Conservation (phyloP, 2,113 vertebrate genomes). For the Sphaerodactylus townsendi region DNA sequence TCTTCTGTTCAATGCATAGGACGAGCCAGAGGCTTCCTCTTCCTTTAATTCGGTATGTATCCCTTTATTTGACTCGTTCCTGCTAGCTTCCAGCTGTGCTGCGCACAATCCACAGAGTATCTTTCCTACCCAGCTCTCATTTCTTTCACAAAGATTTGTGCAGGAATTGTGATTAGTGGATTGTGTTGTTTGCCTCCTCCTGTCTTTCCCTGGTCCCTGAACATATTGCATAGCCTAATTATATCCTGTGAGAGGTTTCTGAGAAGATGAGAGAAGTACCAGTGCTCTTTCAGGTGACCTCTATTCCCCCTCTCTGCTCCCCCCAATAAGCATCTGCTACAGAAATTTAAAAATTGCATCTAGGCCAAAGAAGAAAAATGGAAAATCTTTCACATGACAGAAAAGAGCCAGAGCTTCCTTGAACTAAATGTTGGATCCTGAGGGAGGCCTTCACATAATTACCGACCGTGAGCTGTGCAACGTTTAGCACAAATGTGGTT, state of each 20-base stretch:
- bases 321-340: neutral
- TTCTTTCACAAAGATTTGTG: neutral
- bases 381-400: neutral
- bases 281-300: constrained; percentile 35
- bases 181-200: constrained; percentile 24
- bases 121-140: neutral
- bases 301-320: neutral
- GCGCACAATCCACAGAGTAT: neutral
- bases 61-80: neutral
- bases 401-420: neutral
- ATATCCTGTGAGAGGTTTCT: constrained; percentile 18
- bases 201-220: constrained; percentile 47
- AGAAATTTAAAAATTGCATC: constrained; percentile 15
- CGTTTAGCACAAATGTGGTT: neutral
- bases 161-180: neutral
- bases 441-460: neutral
- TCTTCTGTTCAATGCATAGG: constrained; percentile 32
- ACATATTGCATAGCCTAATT: constrained; percentile 56
- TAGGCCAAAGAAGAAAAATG: constrained; percentile 24
- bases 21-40: constrained; percentile 38
- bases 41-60: constrained; percentile 44
- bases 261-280: constrained; percentile 12
- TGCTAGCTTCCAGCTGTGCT: constrained; percentile 28
- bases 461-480: neutral
- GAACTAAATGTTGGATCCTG: neutral